These are phyloP conservation scores for Zaprionus kolodkinae DNA, from an alignment of 1,140 invertebrate species.

Conservation along the genomic window DNA sequence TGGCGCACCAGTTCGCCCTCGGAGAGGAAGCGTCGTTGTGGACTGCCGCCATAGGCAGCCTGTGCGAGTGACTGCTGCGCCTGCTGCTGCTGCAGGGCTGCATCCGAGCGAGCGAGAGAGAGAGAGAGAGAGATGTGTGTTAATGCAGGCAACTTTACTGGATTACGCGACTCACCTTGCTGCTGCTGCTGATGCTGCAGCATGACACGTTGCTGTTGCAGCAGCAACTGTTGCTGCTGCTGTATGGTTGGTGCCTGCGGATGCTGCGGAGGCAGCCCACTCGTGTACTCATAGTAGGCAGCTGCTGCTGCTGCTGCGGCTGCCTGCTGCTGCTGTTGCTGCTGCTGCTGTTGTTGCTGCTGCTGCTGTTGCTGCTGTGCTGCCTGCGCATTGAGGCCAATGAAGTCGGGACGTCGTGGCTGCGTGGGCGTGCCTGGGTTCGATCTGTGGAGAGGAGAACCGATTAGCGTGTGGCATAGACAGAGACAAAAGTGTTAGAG, in stretches of 20 bases:
- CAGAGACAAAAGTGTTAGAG: not conserved
- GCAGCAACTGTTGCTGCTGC: constrained; percentile 73
- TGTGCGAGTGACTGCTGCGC: constrained; percentile 61
- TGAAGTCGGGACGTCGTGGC: constrained; percentile 93
- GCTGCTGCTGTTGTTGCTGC: constrained; percentile 38
- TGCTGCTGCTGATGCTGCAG: constrained; percentile 76
- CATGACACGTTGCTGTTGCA: constrained; percentile 75
- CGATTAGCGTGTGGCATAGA: not conserved
- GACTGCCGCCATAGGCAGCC: constrained; percentile 86
- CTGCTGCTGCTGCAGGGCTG: constrained; percentile 64
- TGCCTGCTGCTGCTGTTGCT: constrained; percentile 80
- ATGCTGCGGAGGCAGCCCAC: constrained; percentile 77
- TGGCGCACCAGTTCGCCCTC: constrained; percentile 93
- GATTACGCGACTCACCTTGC: constrained; percentile 52
- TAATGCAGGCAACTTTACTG: not conserved
- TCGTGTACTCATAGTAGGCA: constrained; percentile 86
- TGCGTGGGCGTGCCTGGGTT: constrained; percentile 95
- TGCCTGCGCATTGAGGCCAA: constrained; percentile 86
- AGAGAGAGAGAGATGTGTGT: not conserved
- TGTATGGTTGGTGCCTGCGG: constrained; percentile 76
- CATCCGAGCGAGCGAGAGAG: not conserved
- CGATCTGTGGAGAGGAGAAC: constrained; percentile 86
- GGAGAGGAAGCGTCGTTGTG: constrained; percentile 93
- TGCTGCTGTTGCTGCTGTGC: constrained; percentile 82
- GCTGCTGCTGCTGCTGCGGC: constrained; percentile 71